Conservation (phyloP, 2,113 vertebrate species). For the human region DNA sequence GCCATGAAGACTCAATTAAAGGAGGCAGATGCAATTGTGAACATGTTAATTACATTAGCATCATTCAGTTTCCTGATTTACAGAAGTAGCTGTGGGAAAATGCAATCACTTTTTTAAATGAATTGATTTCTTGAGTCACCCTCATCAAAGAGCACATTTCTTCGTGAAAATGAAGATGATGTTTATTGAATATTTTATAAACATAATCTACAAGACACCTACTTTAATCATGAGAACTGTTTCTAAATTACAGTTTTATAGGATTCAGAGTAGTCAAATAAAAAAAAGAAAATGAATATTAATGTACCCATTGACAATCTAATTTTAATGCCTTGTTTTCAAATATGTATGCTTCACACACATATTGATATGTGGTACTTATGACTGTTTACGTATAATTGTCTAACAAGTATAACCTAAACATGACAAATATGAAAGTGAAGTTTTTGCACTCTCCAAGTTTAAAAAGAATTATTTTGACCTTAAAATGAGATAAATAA, state of each 20-base stretch:
- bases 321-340: background rate
- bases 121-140: constrained; percentile 20
- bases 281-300: background rate
- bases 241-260: background rate
- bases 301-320: background rate
- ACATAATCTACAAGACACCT: background rate
- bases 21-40: constrained; percentile 9
- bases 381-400: background rate
- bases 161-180: constrained; percentile 3
- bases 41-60: constrained; percentile 51
- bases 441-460: background rate
- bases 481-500: background rate
- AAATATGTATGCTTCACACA: background rate
- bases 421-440: background rate
- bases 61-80: constrained; percentile 35
- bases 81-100: constrained; percentile 12
- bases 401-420: background rate
- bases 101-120: constrained; percentile 12
- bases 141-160: constrained; percentile 21
- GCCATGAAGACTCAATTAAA: constrained; percentile 29
- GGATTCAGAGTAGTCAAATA: background rate
- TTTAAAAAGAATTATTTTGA: background rate
- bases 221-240: background rate
- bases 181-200: constrained; percentile 43
- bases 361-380: background rate